Base-by-base conservation (phyloP, 1,140 invertebrate species). In the Zaprionus lachaisei region DNA sequence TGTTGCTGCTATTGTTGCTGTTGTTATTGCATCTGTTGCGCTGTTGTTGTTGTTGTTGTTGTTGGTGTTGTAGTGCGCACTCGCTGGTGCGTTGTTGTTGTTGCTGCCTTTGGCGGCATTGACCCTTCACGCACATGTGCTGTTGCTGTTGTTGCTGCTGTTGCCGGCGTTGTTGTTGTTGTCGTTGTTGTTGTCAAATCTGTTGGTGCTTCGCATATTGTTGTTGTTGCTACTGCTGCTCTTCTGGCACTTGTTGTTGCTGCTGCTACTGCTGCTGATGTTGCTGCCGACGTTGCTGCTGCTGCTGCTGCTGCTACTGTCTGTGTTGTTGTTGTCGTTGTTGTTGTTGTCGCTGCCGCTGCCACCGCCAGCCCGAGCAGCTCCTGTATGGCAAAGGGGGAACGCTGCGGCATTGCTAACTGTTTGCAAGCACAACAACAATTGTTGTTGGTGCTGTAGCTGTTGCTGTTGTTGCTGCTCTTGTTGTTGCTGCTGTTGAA, bases 301-400 rank as follows among this genome's bases (percentile, higher is more conserved):
- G 60, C 57, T 62, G 57, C 24, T 41, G 60, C n/a, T 54, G 66
- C n/a, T 51, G 60, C 22, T 26, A 49, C 62, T 80, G 58, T 92
- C 91, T 12, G 92, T 67, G 77, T 64, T 54, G 70, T 68, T 47
- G n/a, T 17, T 47, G 41, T 47, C 14, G 58, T 92, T 91, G 15
- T 92, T 67, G 70, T 68, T 44, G 41, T 47, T 47, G 41, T 47
- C n/a, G 69, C 65, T 72, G 74, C 77, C 26, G 70, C 82, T 65
- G 67, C 81, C 78, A 72, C 86, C 81, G 80, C 87, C 41, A 98
- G 93, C 1, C 97, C 97, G 81, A 98, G 94, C 79, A 98, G 94
- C 94, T 98, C 97, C 93, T 98, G 97, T 91, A 98, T 98, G 77
- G 97, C 97, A 93, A 98, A 98, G 17, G 97, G 97, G 76, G 97